Evolutionary conservation across 1,140 invertebrate genomes (phyloP).

Genomic region (Drosophila eugracilis): DNA sequence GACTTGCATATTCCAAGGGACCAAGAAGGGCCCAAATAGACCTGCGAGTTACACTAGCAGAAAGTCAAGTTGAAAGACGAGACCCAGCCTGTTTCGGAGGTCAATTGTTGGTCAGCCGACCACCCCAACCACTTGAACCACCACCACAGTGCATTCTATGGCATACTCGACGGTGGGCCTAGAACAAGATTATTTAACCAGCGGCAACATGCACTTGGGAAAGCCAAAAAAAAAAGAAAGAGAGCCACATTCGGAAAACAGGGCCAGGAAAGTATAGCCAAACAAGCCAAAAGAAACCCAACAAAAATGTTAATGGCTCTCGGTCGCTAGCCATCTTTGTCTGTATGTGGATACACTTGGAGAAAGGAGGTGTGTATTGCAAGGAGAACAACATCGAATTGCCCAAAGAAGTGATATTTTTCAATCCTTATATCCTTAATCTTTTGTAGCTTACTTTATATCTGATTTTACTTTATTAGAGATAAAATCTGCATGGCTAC

Average conservation of each 20-base stretch:
- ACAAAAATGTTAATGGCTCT: slow-evolving; percentile 69
- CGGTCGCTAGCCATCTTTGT: slow-evolving; percentile 11
- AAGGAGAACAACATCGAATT: too few relatives aligned
- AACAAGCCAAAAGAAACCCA: slow-evolving; percentile 44
- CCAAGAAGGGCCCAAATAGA: slow-evolving; percentile 1
- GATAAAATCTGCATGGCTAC: too few relatives aligned
- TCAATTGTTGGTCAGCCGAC: slow-evolving; percentile 54
- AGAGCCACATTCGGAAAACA: slow-evolving; percentile 37
- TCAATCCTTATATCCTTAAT: too few relatives aligned
- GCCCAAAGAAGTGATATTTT: too few relatives aligned
- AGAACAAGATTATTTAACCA: slow-evolving; percentile 62
- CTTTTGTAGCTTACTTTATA: too few relatives aligned
- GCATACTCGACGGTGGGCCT: slow-evolving; percentile 28
- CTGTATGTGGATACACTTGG: background rate
- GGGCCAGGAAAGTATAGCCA: slow-evolving; percentile 41
- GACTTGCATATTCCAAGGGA: slow-evolving; percentile 57
- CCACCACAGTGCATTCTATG: background rate
- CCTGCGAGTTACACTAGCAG: slow-evolving; percentile 48
- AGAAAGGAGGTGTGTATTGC: background rate
- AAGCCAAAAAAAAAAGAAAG: background rate
- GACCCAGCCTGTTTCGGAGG: slow-evolving; percentile 52
- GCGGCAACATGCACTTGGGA: slow-evolving; percentile 36
- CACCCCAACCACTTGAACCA: slow-evolving; percentile 1
- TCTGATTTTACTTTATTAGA: too few relatives aligned
- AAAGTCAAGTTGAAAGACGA: slow-evolving; percentile 82